A percentile compares a stretch with the other conserved stretches of the same genome.
Evolutionary conservation across 2,888 invertebrate genomes (phyloP).

Genomic region (Agonopterix arenella): DNA sequence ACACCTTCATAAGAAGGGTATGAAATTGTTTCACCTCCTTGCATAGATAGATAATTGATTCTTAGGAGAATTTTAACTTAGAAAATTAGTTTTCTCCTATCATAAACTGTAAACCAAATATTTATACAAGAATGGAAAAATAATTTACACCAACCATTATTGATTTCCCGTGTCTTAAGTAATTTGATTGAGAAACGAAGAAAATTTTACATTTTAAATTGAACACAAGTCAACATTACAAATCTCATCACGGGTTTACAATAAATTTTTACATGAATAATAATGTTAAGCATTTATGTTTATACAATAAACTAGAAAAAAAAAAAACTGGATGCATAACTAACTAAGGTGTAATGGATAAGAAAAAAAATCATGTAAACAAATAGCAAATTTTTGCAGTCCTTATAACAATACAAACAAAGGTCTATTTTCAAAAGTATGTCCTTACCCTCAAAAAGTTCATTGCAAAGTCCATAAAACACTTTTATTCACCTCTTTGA

Average conservation of each 20-base stretch:
- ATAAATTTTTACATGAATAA: conserved; percentile 9
- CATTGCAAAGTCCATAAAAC: conserved; percentile 29
- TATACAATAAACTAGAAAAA: conserved; percentile 16
- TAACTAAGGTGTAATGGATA: conserved; percentile 35
- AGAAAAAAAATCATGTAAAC: conserved; percentile 47
- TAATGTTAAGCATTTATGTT: conserved; percentile 7
- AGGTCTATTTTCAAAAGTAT: conserved; percentile 46
- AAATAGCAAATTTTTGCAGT: conserved; percentile 64
- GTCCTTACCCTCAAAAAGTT: conserved; percentile 46
- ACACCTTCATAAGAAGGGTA: conserved; percentile 12
- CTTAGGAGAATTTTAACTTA: conserved; percentile 50
- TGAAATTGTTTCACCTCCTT: conserved; percentile 16
- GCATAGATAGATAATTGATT: conserved; percentile 31
- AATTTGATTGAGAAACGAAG: conserved; percentile 1
- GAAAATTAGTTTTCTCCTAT: conserved; percentile 27
- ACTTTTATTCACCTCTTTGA: conserved; percentile 32
- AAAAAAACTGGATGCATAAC: conserved; percentile 28
- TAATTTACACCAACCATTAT: conserved; percentile 19
- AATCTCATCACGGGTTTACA: conserved; percentile 3
- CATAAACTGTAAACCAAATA: conserved; percentile 14
- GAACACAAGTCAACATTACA: conserved; percentile 4
- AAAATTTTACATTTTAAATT: conserved; percentile 18
- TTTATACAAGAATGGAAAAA: conserved; percentile 7
- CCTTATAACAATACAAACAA: conserved; percentile 53
- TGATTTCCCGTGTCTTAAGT: conserved; percentile 33